A percentile compares a stretch with the other conserved stretches of the same genome.
These are phyloP conservation scores for Phacellophora camtschatica DNA, from an alignment of 30 jellyfish, hydroid and myxozoan genomes.

Conservation along the genomic window DNA sequence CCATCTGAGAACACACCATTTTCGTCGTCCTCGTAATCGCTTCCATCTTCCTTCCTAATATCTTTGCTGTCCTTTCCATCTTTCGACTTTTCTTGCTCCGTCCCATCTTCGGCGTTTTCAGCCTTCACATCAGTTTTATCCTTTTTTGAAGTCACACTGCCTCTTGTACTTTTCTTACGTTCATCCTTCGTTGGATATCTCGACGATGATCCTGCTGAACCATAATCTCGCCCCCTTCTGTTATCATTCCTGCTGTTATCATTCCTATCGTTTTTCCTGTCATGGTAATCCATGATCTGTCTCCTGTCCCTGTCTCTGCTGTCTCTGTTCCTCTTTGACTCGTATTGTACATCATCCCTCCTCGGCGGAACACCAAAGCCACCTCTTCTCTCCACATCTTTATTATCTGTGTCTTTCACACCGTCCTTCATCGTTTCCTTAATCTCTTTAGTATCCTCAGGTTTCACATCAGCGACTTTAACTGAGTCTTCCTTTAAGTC, in stretches of 20 bases:
- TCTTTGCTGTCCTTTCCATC: neutral
- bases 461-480: constrained; percentile 17
- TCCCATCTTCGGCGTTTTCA: neutral
- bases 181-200: neutral
- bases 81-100: neutral
- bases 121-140: neutral
- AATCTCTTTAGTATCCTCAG: constrained; percentile 1
- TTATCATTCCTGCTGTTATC: neutral
- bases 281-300: neutral
- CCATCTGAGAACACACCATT: neutral
- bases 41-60: constrained; percentile 1
- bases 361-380: neutral
- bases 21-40: constrained; percentile 2
- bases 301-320: constrained; percentile 39
- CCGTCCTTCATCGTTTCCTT: constrained; percentile 19
- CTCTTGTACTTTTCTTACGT: neutral
- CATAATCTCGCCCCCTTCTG: constrained; percentile 14
- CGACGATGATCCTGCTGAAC: neutral
- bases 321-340: constrained; percentile 12
- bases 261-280: neutral
- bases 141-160: neutral
- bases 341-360: neutral
- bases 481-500: neutral
- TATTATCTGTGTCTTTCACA: constrained; percentile 16
- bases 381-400: constrained; percentile 19